Conservation (phyloP, 2,113 vertebrate species). For the Oryzias curvinotus region DNA sequence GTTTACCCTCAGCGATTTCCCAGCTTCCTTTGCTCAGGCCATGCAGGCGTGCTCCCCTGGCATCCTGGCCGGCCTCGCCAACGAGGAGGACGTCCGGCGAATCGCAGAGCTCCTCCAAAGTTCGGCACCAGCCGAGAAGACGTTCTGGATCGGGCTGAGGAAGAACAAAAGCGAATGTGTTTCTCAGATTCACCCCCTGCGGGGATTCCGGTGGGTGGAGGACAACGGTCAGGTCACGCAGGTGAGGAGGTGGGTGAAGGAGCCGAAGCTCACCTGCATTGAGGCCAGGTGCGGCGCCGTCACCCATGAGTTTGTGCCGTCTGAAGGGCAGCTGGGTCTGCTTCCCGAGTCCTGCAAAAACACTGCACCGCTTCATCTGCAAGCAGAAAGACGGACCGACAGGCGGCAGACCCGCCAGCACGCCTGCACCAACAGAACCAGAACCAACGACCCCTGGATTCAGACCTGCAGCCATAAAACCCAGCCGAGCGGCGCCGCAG, state of each 20-base stretch:
- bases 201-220: slow-evolving; percentile 73
- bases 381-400: not conserved
- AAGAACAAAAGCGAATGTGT: slow-evolving; percentile 46
- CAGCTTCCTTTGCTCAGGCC: slow-evolving; percentile 48
- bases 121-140: accelerated
- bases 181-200: slow-evolving; percentile 17
- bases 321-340: slow-evolving; percentile 19
- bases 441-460: not conserved
- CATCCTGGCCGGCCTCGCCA: slow-evolving; percentile 60
- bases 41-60: slow-evolving; percentile 31
- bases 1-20: slow-evolving; percentile 32
- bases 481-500: not conserved
- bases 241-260: slow-evolving; percentile 50
- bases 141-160: slow-evolving; percentile 75
- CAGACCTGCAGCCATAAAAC: not conserved
- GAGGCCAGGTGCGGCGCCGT: slow-evolving; percentile 56
- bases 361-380: slow-evolving; percentile 34
- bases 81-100: slow-evolving; percentile 27
- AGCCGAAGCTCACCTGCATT: slow-evolving; percentile 49
- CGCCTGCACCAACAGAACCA: not conserved
- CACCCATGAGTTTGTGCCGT: not conserved
- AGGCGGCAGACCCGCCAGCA: not conserved
- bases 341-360: slow-evolving; percentile 16
- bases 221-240: slow-evolving; percentile 23
- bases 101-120: slow-evolving; percentile 35